Evolutionary conservation across 37 sponge, comb jelly and placozoan genomes (phyloP).

Genomic region (Beroe ovata): DNA sequence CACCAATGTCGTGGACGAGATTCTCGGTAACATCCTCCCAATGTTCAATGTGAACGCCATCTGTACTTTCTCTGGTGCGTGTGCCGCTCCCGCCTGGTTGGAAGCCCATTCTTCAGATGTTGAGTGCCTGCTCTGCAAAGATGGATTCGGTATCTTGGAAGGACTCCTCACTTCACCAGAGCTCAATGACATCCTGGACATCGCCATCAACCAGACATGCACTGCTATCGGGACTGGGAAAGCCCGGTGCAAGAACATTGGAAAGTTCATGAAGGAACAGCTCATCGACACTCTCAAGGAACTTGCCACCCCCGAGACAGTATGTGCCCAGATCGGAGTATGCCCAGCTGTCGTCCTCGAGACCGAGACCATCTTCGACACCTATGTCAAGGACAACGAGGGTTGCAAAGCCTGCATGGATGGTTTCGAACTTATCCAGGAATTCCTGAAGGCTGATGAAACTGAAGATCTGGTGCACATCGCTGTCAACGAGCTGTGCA

Average conservation of each 20-base stretch:
- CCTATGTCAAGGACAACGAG: neutral
- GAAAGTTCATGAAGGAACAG: neutral
- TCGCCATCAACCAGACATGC: conserved; percentile 42
- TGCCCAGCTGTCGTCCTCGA: neutral
- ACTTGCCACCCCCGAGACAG: neutral
- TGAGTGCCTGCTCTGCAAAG: neutral
- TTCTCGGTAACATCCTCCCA: conserved; percentile 48
- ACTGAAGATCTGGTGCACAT: neutral
- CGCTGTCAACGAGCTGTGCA: conserved; percentile 49
- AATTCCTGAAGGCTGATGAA: neutral
- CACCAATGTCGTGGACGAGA: neutral
- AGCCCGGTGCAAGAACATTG: neutral
- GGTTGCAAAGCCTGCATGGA: conserved; percentile 60
- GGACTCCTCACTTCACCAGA: neutral
- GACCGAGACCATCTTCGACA: neutral
- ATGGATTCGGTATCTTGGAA: conserved; percentile 4
- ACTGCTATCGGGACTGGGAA: neutral
- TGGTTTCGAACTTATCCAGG: conserved; percentile 1
- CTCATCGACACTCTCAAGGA: conserved; percentile 6
- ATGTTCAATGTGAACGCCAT: conserved; percentile 28
- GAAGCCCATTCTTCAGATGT: neutral
- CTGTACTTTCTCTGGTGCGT: conserved; percentile 6
- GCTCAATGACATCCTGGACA: conserved; percentile 2
- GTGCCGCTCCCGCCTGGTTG: neutral
- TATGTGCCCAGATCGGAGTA: conserved; percentile 1